Evolutionary conservation across 2,888 invertebrate genomes (phyloP).

Genomic region (Onchidella celtica): DNA sequence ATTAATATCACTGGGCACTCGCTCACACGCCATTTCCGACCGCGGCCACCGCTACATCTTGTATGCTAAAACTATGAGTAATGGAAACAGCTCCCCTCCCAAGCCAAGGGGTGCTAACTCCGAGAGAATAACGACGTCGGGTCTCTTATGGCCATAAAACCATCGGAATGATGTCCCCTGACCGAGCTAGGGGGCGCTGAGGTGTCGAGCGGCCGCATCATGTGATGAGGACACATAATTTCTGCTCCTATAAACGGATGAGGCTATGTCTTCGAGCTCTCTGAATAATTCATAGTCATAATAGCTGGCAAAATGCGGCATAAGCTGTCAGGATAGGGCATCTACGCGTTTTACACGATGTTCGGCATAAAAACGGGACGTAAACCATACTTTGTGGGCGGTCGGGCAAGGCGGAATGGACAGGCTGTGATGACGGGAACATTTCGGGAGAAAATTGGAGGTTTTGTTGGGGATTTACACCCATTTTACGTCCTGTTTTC

Average conservation of each 20-base stretch:
- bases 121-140: slow-evolving; percentile 19
- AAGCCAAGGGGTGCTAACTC: slow-evolving; percentile 40
- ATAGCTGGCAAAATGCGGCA: slow-evolving; percentile 43
- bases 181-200: slow-evolving; percentile 19
- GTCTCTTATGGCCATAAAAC: slow-evolving; percentile 39
- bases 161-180: slow-evolving; percentile 39
- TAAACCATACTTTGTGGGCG: slow-evolving; percentile 43
- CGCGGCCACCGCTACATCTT: slow-evolving; percentile 9
- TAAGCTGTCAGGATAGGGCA: slow-evolving; percentile 40
- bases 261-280: neutral
- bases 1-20: slow-evolving; percentile 20
- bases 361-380: slow-evolving; percentile 15
- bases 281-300: slow-evolving; percentile 49
- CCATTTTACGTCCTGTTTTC: slow-evolving; percentile 39
- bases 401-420: slow-evolving; percentile 3
- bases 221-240: slow-evolving; percentile 36
- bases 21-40: neutral
- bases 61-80: slow-evolving; percentile 43
- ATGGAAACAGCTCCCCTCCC: slow-evolving; percentile 27
- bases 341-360: slow-evolving; percentile 21
- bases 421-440: slow-evolving; percentile 20
- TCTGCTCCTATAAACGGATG: slow-evolving; percentile 29
- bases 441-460: slow-evolving; percentile 36
- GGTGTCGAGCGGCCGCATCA: slow-evolving; percentile 14
- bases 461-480: slow-evolving; percentile 39